Evolutionary conservation across 1,140 invertebrate genomes (phyloP), one percentile per base, ranked within the genome.

Genomic region (Cyphomyrmex costatus): DNA sequence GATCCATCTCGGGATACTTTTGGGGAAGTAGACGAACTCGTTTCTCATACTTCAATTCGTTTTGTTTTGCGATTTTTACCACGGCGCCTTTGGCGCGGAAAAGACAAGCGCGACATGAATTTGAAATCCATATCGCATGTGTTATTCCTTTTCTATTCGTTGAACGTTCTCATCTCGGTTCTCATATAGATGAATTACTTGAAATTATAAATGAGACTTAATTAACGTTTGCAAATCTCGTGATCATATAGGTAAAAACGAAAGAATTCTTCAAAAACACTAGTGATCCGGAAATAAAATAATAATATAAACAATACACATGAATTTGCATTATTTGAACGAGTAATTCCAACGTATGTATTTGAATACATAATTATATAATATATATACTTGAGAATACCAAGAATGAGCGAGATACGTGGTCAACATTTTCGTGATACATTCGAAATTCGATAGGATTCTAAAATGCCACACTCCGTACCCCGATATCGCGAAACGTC

Each of bases 1-100:
- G 68, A 79, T 90, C 86, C 82, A 85, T 89, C 86, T 58, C 63
- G 61, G n/a, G 33, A 51, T 85, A 82, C 61, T 87, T 85, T 60
- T 63, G 61, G 24, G 53, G 49, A 79, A 79, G 58, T 78, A 71
- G n/a, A 12, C 30, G 19, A 42, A 30, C 60, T 46, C 42, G 27
- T 78, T 63, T 60, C 49, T 70, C 51, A 49, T 49, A 70, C 56
- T 74, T 76, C 46, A 61, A 68, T 74, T 84, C 56, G 51, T 27
- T n/a, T n/a, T 53, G 49, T 19, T 84, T 83, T 76, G 68, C 66
- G 61, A 63, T 63, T 76, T 58, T 82, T 70, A 8, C 19, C 4
- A 49, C 68, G 27, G 14, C 36, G 12, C 8, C 60, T 66, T 66
- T 5, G n/a, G 14, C 46, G 19, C 19, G 30, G n/a, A 1, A 24